Percentiles rank a stretch among this genome's conserved stretches.
Conservation (phyloP, 2,797 vertebrate species). For the Liasis olivaceus region DNA sequence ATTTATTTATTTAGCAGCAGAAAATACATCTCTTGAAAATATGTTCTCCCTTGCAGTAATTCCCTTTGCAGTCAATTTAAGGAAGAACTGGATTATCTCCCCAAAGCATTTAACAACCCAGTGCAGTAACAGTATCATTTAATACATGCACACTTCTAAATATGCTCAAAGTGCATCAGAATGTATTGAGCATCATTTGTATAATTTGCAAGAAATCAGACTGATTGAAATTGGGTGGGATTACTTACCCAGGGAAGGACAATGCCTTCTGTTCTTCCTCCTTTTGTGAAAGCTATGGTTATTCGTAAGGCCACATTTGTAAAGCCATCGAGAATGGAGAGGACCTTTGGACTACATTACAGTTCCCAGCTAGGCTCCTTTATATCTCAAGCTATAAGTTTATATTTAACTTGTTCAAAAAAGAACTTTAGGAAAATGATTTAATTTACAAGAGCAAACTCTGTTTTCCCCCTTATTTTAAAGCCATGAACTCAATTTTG, state of each 20-base stretch:
- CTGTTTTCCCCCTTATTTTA: not conserved
- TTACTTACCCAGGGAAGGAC: not conserved
- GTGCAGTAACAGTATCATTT: not conserved
- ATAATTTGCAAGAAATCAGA: slow-evolving; percentile 7
- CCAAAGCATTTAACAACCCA: not conserved
- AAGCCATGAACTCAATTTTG: slow-evolving; percentile 6
- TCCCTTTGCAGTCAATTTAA: not conserved
- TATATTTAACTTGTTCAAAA: slow-evolving; percentile 17
- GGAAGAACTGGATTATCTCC: not conserved
- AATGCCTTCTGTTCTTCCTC: not conserved
- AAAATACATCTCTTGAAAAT: not conserved
- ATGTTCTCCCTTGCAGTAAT: not conserved
- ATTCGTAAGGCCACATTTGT: slow-evolving; percentile 28
- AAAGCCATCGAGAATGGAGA: not conserved
- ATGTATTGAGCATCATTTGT: slow-evolving; percentile 49
- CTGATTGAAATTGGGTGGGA: slow-evolving; percentile 25
- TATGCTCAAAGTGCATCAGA: slow-evolving; percentile 31
- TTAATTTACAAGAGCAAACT: not conserved
- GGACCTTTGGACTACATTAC: slow-evolving; percentile 44
- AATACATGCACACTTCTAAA: slow-evolving; percentile 20
- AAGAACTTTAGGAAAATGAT: not conserved
- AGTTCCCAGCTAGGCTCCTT: slow-evolving; percentile 7
- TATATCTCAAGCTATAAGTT: slow-evolving; percentile 28
- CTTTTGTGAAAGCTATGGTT: slow-evolving; percentile 33
- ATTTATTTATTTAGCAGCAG: not conserved